Percentiles rank a stretch among this genome's conserved stretches.
Evolutionary conservation across 1,140 invertebrate species (phyloP).

Genomic region (Gonioctena quinquepunctata): DNA sequence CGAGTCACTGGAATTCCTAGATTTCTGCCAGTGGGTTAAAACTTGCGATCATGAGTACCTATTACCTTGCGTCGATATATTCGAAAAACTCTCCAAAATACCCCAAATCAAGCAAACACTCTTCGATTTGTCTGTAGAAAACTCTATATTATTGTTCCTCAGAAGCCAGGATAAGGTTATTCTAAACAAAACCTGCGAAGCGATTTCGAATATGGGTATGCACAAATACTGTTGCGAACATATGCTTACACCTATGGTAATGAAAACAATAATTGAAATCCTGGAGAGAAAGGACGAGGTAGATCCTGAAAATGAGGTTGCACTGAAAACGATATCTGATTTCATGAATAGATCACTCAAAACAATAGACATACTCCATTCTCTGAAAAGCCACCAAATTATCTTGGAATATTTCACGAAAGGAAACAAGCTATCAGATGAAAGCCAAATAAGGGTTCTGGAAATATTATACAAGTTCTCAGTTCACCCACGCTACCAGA

Average conservation of each 20-base stretch:
- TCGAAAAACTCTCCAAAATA: slow-evolving; percentile 34
- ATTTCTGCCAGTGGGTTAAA: slow-evolving; percentile 44
- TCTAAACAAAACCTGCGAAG: slow-evolving; percentile 36
- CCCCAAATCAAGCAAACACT: slow-evolving; percentile 38
- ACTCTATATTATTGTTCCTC: slow-evolving; percentile 40
- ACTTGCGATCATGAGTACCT: slow-evolving; percentile 32
- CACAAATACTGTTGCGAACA: slow-evolving; percentile 44
- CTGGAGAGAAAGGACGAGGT: slow-evolving; percentile 24
- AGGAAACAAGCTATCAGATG: slow-evolving; percentile 18
- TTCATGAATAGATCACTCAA: slow-evolving; percentile 28
- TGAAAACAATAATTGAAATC: slow-evolving; percentile 33
- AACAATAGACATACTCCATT: slow-evolving; percentile 28
- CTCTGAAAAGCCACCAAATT: slow-evolving; percentile 23
- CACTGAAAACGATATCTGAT: slow-evolving; percentile 34
- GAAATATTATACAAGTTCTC: slow-evolving; percentile 37
- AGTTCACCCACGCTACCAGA: slow-evolving; percentile 27
- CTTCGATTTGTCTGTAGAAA: slow-evolving; percentile 44
- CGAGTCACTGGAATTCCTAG: slow-evolving; percentile 40
- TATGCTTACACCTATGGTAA: slow-evolving; percentile 40
- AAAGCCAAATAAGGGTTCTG: slow-evolving; percentile 28
- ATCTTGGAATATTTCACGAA: slow-evolving; percentile 33
- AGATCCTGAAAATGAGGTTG: slow-evolving; percentile 36
- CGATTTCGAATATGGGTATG: slow-evolving; percentile 35
- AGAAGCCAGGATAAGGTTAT: slow-evolving; percentile 33
- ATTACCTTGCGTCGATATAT: slow-evolving; percentile 24